Conservation (phyloP, 35 echinoderm and acorn worm species). For the Heliocidaris erythrogramma region DNA sequence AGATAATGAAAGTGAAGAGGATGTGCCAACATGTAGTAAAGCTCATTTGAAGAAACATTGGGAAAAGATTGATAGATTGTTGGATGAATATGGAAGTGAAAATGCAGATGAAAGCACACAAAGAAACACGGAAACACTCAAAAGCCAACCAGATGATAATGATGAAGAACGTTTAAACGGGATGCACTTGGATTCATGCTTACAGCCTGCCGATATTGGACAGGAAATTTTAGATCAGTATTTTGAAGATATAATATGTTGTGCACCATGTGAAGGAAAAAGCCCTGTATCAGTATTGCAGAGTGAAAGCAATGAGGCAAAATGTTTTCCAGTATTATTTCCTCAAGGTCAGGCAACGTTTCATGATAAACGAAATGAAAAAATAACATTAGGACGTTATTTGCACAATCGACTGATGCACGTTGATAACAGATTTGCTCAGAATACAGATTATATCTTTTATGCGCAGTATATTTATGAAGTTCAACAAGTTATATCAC, state of each 20-base stretch:
- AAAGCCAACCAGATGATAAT: neutral
- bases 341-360: slow-evolving; percentile 44
- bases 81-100: too few relatives aligned
- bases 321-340: slow-evolving; percentile 53
- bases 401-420: slow-evolving; percentile 58
- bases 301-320: slow-evolving; percentile 48
- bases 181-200: slow-evolving; percentile 47
- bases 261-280: slow-evolving; percentile 81
- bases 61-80: too few relatives aligned
- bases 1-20: too few relatives aligned
- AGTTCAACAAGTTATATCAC: slow-evolving; percentile 65
- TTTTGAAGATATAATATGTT: slow-evolving; percentile 61
- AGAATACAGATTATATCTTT: slow-evolving; percentile 74
- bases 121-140: neutral
- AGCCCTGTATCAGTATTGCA: slow-evolving; percentile 60
- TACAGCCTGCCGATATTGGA: slow-evolving; percentile 68
- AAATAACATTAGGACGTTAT: slow-evolving; percentile 57
- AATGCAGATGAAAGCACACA: slow-evolving; percentile 32
- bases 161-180: slow-evolving; percentile 43
- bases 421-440: slow-evolving; percentile 71
- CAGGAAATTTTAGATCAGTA: slow-evolving; percentile 61
- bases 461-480: slow-evolving; percentile 71
- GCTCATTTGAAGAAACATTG: too few relatives aligned
- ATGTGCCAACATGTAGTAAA: too few relatives aligned
- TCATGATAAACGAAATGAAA: slow-evolving; percentile 40